Conservation (phyloP, 2,888 invertebrate genomes). For the Taphrorychus bicolor region DNA sequence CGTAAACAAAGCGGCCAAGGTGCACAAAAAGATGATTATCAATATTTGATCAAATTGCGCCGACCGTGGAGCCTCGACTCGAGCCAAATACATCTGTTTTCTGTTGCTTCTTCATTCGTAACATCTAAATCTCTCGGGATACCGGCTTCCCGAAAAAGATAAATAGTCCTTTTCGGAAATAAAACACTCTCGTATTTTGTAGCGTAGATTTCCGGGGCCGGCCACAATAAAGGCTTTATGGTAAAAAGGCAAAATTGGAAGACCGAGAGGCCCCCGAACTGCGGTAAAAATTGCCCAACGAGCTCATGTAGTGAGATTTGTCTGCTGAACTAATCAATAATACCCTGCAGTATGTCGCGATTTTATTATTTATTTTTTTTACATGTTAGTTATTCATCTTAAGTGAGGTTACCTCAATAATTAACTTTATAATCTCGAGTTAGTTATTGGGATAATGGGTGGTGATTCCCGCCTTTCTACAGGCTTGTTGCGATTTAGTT, state of each 20-base stretch:
- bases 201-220: conserved; percentile 23
- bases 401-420: too few species aligned
- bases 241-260: conserved; percentile 4
- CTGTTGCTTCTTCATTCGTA: conserved; percentile 37
- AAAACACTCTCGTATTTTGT: conserved; percentile 30
- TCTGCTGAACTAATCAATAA: neutral
- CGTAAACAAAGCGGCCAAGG: neutral
- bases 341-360: neutral
- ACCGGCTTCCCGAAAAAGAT: conserved; percentile 15
- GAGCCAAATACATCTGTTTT: conserved; percentile 31
- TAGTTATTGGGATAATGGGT: too few species aligned
- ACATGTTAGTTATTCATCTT: too few species aligned
- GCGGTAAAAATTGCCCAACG: neutral
- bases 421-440: too few species aligned
- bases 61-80: neutral
- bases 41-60: neutral
- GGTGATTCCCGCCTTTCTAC: too few species aligned
- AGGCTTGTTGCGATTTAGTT: too few species aligned
- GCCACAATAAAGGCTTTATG: conserved; percentile 26
- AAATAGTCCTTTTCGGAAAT: conserved; percentile 24
- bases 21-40: neutral
- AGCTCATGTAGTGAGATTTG: neutral
- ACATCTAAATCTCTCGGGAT: conserved; percentile 31
- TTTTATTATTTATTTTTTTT: too few species aligned
- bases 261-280: neutral